Evolutionary conservation across 2,113 vertebrate genomes (phyloP), one percentile per base, ranked within the genome.

Genomic region (human): DNA sequence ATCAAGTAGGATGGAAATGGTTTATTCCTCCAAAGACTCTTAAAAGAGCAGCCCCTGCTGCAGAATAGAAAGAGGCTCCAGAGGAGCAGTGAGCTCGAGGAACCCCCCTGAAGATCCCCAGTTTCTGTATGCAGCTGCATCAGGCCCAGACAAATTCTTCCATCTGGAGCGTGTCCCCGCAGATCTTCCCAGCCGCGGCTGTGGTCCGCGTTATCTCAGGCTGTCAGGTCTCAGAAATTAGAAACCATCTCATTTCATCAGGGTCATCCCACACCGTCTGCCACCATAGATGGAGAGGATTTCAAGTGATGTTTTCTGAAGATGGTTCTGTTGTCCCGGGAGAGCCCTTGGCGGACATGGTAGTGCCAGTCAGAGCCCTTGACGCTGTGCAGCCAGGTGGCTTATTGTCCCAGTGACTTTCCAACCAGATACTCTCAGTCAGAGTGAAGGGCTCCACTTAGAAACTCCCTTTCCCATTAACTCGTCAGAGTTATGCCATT

Each of bases 121-220:
- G 11, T 16, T 22, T 16, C 22, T 84, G 8, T 8, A 3, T n/a
- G 43, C 11, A 10, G 45, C 25, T 25, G 3, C 32, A 6, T 0
- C 30, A 32, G 50, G 40, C 3, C 10, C 5, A 73, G 48, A 40
- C 8, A 38, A n/a, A 6, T 14, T 16, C 90, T 79, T 59, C 43
- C 16, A 3, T 0, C 4, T 17, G 9, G 12, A 0, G 4, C 45
- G 13, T 18, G 35, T 68, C 38, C 55, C 68, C 20, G 5, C 17
- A 70, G 32, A 23, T 8, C 27, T 78, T 59, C n/a, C 64, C 7
- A 0, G 40, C 57, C 7, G 0, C 8, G 0, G 4, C 38, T 3
- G 0, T 8, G 14, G 7, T 8, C 13, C 2, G 1, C 0, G 4
- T 52, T 6, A 7, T 10, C 66, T 30, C 40, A 11, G 45, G 8